These are phyloP conservation scores for Muntiacus muntjak DNA, from an alignment of 2,113 vertebrate species.

Conservation along the genomic window DNA sequence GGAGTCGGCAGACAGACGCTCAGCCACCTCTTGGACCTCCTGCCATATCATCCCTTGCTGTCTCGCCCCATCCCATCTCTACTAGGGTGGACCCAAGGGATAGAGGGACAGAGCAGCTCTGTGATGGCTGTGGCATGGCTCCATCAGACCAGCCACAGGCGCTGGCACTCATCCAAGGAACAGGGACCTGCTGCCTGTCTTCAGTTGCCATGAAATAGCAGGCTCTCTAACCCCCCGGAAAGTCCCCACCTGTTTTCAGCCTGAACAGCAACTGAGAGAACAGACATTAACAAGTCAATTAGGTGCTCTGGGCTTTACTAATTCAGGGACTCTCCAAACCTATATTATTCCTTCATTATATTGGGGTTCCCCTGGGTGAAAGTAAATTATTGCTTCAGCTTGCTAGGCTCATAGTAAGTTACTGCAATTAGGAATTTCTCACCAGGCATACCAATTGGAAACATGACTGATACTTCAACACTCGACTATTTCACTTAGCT, in stretches of 20 bases:
- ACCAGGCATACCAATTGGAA: neutral
- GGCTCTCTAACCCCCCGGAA: neutral
- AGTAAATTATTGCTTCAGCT: neutral
- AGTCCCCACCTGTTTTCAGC: conserved; percentile 10
- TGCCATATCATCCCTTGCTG: neutral
- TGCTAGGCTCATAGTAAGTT: neutral
- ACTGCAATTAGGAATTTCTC: neutral
- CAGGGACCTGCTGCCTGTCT: neutral
- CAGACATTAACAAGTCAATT: conserved; percentile 53
- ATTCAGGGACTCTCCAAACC: neutral
- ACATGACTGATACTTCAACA: neutral
- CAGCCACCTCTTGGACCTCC: neutral
- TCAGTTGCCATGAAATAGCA: neutral
- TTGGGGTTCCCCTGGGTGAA: conserved; percentile 14
- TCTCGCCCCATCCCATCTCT: neutral
- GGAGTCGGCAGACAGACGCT: neutral
- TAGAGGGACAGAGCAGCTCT: neutral
- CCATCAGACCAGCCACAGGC: neutral
- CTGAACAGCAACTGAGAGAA: neutral
- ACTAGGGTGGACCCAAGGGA: neutral
- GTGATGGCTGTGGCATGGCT: neutral
- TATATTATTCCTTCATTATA: neutral
- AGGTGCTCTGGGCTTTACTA: neutral
- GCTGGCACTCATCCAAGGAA: neutral
- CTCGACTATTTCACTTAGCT: neutral